Percentiles rank a stretch among this genome's conserved stretches.
Conservation (phyloP, 2,888 invertebrate species). For the Halictus quadricinctus region DNA sequence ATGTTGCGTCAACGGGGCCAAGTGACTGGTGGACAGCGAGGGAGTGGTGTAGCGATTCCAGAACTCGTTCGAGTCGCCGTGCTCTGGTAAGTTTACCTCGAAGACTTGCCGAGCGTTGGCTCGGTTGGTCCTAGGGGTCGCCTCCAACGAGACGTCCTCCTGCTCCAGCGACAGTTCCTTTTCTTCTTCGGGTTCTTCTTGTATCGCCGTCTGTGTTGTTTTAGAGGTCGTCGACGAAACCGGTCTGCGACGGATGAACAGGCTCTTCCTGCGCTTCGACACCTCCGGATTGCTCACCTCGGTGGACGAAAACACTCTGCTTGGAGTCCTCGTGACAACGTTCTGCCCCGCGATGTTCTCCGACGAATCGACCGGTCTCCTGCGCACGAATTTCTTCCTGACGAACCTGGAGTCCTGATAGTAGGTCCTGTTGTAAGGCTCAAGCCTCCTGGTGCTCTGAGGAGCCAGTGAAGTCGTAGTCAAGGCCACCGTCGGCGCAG, state of each 20-base stretch:
- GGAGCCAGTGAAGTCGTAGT: not conserved
- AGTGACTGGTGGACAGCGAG: not conserved
- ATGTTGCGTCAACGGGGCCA: not conserved
- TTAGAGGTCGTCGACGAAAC: slow-evolving; percentile 63
- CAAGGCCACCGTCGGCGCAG: slow-evolving; percentile 4
- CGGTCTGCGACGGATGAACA: slow-evolving; percentile 73
- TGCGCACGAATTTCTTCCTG: slow-evolving; percentile 73
- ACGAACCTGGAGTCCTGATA: slow-evolving; percentile 62
- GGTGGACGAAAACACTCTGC: slow-evolving; percentile 28
- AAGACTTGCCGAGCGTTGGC: not conserved
- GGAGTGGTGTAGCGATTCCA: slow-evolving; percentile 69
- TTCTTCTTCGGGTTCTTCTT: slow-evolving; percentile 32
- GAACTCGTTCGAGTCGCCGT: slow-evolving; percentile 57
- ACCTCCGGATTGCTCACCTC: slow-evolving; percentile 40
- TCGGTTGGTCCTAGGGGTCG: slow-evolving; percentile 26
- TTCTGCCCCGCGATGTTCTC: slow-evolving; percentile 28
- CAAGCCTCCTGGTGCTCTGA: not conserved
- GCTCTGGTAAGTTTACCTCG: not conserved
- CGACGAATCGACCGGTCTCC: slow-evolving; percentile 60
- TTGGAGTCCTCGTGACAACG: not conserved
- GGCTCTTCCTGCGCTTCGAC: slow-evolving; percentile 71
- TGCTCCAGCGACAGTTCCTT: not conserved
- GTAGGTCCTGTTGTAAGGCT: slow-evolving; percentile 25
- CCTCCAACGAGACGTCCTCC: slow-evolving; percentile 17
- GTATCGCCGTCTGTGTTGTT: slow-evolving; percentile 19